phyloP scores from a whole-genome alignment of 2,113 vertebrate species.

The Lycocorax pyrrhopterus region DNA sequence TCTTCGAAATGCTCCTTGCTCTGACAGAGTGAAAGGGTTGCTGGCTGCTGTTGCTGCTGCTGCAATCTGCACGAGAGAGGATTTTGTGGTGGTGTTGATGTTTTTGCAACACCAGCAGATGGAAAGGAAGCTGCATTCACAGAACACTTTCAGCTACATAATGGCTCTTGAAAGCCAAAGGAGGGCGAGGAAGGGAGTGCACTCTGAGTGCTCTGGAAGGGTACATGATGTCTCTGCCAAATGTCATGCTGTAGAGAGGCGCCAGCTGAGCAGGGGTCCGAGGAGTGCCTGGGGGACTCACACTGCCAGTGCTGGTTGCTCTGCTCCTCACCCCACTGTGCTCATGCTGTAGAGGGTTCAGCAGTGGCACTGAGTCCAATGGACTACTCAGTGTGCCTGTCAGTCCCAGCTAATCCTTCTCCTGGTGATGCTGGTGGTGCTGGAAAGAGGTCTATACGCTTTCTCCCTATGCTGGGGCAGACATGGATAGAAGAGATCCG shows the following conservation, averaged over 20 bases:
- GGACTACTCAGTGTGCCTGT: not conserved
- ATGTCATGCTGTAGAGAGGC: not conserved
- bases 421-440: not conserved
- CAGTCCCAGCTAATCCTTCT: not conserved
- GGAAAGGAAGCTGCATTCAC: conserved; percentile 49
- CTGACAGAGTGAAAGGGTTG: not conserved
- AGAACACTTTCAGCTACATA: conserved; percentile 8
- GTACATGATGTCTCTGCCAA: conserved; percentile 11
- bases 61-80: not conserved
- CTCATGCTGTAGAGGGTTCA: not conserved
- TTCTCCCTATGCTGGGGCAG: not conserved
- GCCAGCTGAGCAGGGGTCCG: not conserved
- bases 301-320: rapidly evolving
- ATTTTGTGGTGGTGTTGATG: not conserved
- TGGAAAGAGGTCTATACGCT: not conserved
- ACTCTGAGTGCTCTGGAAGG: not conserved
- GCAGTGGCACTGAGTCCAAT: not conserved
- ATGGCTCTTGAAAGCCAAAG: conserved; percentile 40
- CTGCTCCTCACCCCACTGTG: not conserved
- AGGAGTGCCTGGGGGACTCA: not conserved
- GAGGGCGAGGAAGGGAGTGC: not conserved
- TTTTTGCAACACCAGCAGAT: conserved; percentile 52
- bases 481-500: not conserved
- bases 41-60: not conserved
- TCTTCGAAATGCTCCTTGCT: not conserved